Percentiles rank a stretch among this genome's conserved stretches.
Evolutionary conservation across 2,113 vertebrate genomes (phyloP).

Genomic region (Poicephalus gulielmi): DNA sequence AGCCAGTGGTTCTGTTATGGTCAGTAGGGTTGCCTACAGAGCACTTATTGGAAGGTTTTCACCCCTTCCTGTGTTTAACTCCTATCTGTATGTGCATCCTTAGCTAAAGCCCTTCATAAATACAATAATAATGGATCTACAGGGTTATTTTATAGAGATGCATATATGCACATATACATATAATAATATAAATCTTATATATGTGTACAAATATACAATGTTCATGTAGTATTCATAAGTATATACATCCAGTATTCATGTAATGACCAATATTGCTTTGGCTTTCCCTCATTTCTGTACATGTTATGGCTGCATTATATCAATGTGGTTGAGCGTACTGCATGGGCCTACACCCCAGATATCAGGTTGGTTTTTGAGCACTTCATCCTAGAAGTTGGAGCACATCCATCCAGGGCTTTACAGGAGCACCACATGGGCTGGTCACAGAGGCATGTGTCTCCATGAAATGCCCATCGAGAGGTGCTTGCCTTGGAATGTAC

Average conservation of each 20-base stretch:
- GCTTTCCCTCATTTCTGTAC: background rate
- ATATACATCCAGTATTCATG: background rate
- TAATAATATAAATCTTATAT: background rate
- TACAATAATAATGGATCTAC: background rate
- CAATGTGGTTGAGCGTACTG: rapidly evolving
- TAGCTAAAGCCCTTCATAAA: background rate
- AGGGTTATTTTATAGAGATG: background rate
- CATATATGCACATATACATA: background rate
- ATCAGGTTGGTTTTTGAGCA: rapidly evolving
- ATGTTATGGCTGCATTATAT: background rate
- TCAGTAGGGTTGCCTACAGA: background rate
- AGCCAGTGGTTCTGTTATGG: background rate
- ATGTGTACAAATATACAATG: background rate
- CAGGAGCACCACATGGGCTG: background rate
- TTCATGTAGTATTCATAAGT: background rate
- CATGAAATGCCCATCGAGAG: rapidly evolving
- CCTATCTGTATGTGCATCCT: background rate
- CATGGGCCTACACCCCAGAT: background rate
- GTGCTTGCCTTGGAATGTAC: background rate
- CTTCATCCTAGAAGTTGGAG: background rate
- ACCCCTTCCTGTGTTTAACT: background rate
- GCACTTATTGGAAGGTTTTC: background rate
- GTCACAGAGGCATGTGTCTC: background rate
- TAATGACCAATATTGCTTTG: background rate
- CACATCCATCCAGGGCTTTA: background rate